A percentile compares a stretch with the other conserved stretches of the same genome.
phyloP scores from a whole-genome alignment of 2,113 vertebrate genomes.

The Phodopus roborovskii region DNA sequence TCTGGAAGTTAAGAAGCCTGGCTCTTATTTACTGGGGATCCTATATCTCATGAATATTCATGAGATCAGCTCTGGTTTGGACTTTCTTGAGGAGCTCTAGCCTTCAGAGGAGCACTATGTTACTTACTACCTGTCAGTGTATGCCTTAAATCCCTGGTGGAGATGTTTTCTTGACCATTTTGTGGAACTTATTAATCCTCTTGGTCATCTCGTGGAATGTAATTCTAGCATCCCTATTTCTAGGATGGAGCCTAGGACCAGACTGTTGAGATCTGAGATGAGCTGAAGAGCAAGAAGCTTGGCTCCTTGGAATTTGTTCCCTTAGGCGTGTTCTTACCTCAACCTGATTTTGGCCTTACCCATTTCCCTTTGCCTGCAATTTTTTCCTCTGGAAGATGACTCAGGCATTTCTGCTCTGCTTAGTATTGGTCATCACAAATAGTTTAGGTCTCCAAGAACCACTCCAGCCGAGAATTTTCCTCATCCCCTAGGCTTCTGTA shows the following conservation, averaged over 20 bases:
- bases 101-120: neutral
- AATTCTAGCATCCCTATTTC: neutral
- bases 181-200: neutral
- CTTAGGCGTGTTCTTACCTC: neutral
- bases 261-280: neutral
- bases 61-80: neutral
- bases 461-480: neutral
- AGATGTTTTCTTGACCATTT: neutral
- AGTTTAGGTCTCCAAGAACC: neutral
- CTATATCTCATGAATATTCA: conserved; percentile 14
- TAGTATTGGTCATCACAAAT: neutral
- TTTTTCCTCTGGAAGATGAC: neutral
- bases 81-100: neutral
- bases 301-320: neutral
- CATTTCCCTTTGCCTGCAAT: neutral
- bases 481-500: neutral
- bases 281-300: neutral
- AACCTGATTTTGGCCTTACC: neutral
- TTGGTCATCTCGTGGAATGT: neutral
- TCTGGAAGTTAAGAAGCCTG: neutral
- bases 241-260: neutral
- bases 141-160: neutral
- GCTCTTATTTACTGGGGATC: neutral
- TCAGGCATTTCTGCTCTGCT: conserved; percentile 1
- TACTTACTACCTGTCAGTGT: neutral